Evolutionary conservation across 2,888 invertebrate genomes (phyloP).

Genomic region (Masnerella sp.): DNA sequence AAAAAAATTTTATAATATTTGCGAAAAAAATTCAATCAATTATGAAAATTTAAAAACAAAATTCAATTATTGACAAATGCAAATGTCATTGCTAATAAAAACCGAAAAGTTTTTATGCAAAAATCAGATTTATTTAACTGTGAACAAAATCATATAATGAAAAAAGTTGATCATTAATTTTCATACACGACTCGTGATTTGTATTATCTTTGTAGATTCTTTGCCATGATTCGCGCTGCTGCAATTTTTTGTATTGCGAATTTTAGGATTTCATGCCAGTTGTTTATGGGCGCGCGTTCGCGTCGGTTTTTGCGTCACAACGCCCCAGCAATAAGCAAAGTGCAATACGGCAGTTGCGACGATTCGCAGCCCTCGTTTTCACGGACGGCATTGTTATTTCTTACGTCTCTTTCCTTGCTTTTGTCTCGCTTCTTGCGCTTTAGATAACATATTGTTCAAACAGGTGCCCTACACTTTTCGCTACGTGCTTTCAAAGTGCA

Average conservation of each 20-base stretch:
- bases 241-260: slow-evolving; percentile 5
- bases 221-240: not conserved
- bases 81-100: too few relatives aligned
- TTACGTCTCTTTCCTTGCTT: slow-evolving; percentile 37
- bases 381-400: slow-evolving; percentile 55
- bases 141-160: too few relatives aligned
- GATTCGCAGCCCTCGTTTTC: slow-evolving; percentile 44
- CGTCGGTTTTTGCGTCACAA: slow-evolving; percentile 36
- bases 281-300: slow-evolving; percentile 31
- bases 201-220: not conserved
- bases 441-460: slow-evolving; percentile 56
- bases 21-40: too few relatives aligned
- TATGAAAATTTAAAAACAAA: too few relatives aligned
- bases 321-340: slow-evolving; percentile 58
- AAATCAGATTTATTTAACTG: too few relatives aligned
- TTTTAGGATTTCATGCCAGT: slow-evolving; percentile 19
- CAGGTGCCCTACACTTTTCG: slow-evolving; percentile 49
- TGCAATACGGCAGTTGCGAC: slow-evolving; percentile 52
- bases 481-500: slow-evolving; percentile 47
- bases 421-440: slow-evolving; percentile 41
- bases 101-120: too few relatives aligned
- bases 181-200: slow-evolving; percentile 30
- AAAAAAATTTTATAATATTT: too few relatives aligned
- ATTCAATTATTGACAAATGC: too few relatives aligned
- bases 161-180: too few relatives aligned